Percentiles rank a stretch among this genome's conserved stretches.
Evolutionary conservation across 2,113 vertebrate genomes (phyloP).

Genomic region (Saguinus midas): DNA sequence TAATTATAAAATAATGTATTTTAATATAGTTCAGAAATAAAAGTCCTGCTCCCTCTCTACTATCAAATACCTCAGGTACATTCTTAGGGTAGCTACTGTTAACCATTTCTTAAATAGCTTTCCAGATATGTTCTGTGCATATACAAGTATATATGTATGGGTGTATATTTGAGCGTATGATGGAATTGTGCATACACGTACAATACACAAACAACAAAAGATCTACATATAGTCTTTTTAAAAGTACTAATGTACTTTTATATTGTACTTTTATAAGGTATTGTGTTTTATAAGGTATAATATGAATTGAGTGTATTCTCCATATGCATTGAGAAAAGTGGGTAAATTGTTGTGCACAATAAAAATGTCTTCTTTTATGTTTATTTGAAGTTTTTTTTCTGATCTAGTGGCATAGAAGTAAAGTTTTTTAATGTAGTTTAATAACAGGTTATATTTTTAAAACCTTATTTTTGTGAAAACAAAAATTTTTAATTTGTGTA

Average conservation of each 20-base stretch:
- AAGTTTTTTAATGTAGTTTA: constrained; percentile 13
- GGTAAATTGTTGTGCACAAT: not conserved
- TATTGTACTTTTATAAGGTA: not conserved
- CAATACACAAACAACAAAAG: not conserved
- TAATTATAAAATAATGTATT: not conserved
- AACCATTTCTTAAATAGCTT: not conserved
- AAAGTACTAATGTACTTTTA: not conserved
- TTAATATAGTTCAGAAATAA: constrained; percentile 15
- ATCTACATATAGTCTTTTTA: not conserved
- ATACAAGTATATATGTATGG: not conserved
- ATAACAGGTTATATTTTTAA: constrained; percentile 19
- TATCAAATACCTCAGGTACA: not conserved
- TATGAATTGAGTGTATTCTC: not conserved
- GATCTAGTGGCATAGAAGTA: not conserved
- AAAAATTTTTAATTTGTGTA: not conserved
- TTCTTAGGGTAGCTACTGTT: not conserved
- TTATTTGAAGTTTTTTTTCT: not conserved
- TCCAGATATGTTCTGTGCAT: not conserved
- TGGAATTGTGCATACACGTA: not conserved
- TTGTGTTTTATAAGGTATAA: not conserved
- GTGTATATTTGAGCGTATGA: not conserved
- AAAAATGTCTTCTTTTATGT: not conserved
- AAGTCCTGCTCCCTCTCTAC: not conserved
- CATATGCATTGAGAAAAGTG: not conserved
- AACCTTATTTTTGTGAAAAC: not conserved